These are phyloP conservation scores for Rousettus leschenaultii DNA, from an alignment of 2,113 vertebrate species.

Conservation along the genomic window DNA sequence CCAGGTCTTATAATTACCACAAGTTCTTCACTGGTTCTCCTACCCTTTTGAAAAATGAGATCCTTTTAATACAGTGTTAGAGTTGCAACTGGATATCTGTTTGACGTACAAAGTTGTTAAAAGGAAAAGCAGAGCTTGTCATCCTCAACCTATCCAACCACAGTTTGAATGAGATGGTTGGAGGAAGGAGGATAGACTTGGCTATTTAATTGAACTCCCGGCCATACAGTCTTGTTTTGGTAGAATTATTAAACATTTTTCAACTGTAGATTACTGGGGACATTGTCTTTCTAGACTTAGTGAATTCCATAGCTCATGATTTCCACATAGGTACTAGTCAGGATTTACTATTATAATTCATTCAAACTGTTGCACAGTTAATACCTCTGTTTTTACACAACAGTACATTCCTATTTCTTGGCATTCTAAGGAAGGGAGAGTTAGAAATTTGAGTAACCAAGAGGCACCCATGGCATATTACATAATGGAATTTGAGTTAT, in stretches of 20 bases:
- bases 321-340: neutral
- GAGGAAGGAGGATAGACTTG: neutral
- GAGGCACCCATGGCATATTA: neutral
- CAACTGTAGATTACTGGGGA: neutral
- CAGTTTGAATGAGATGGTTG: neutral
- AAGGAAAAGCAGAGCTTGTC: neutral
- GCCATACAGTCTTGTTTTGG: neutral
- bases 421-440: neutral
- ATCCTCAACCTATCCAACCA: neutral
- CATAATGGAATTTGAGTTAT: slow-evolving; percentile 35
- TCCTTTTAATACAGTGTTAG: neutral
- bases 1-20: neutral
- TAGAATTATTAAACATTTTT: slow-evolving; percentile 25
- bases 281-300: neutral
- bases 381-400: neutral
- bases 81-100: neutral
- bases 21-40: neutral
- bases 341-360: neutral
- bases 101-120: neutral
- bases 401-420: neutral
- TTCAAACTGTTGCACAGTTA: neutral
- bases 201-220: slow-evolving; percentile 29
- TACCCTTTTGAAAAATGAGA: slow-evolving; percentile 1
- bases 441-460: slow-evolving; percentile 21
- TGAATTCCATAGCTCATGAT: neutral